Evolutionary conservation across 2,888 invertebrate species (phyloP).

Genomic region (Yponomeuta malinellus): DNA sequence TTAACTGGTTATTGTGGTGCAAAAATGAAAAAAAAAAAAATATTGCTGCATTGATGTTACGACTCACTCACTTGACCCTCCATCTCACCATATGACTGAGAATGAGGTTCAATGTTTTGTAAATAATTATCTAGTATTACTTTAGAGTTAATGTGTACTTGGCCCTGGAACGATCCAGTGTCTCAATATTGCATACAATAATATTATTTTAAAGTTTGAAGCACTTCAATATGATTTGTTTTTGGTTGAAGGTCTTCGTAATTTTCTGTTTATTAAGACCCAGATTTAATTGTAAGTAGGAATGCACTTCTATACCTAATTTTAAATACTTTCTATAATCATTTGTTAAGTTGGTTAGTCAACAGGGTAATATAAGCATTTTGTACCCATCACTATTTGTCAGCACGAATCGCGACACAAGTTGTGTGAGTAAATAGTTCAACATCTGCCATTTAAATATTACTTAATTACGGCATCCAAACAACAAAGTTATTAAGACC

Average conservation of each 20-base stretch:
- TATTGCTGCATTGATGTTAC: neutral
- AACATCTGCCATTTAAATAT: too few relatives aligned
- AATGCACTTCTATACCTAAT: constrained; percentile 15
- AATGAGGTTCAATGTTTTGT: constrained; percentile 69
- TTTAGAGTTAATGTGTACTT: constrained; percentile 33
- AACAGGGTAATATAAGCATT: constrained; percentile 51
- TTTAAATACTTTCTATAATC: constrained; percentile 9
- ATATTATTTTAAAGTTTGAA: constrained; percentile 3
- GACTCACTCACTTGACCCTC: constrained; percentile 28
- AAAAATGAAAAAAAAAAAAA: too few relatives aligned
- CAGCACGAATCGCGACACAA: constrained; percentile 7
- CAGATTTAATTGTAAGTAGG: constrained; percentile 7
- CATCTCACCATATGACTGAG: constrained; percentile 66
- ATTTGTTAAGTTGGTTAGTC: constrained; percentile 31
- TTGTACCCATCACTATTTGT: constrained; percentile 22
- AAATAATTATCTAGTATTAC: constrained; percentile 37
- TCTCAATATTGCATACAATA: constrained; percentile 22
- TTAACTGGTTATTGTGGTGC: neutral
- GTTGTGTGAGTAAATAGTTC: too few relatives aligned
- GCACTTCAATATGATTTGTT: neutral
- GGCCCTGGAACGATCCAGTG: constrained; percentile 36
- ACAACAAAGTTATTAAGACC: too few relatives aligned
- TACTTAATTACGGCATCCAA: too few relatives aligned
- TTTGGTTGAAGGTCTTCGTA: constrained; percentile 4
- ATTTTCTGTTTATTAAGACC: neutral